These are phyloP conservation scores for Bombyx huttoni DNA, from an alignment of 2,888 invertebrate species.

Conservation along the genomic window DNA sequence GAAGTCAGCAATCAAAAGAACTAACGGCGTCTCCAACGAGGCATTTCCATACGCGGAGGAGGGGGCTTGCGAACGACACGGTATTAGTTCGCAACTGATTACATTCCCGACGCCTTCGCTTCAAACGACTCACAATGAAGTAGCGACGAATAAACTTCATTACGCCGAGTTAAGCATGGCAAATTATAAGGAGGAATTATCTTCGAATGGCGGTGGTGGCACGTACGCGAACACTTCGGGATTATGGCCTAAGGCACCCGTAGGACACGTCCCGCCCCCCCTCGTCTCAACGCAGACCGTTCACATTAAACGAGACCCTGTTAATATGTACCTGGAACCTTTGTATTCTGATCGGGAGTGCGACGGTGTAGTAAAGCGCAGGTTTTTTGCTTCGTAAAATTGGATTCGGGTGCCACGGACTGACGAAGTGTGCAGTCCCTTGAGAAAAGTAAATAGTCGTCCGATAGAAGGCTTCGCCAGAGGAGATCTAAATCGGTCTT, in stretches of 20 bases:
- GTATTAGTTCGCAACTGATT: slow-evolving; percentile 71
- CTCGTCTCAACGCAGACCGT: slow-evolving; percentile 19
- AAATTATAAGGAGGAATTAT: slow-evolving; percentile 71
- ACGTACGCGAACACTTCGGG: slow-evolving; percentile 50
- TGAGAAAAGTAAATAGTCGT: slow-evolving; percentile 62
- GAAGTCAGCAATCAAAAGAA: slow-evolving; percentile 67
- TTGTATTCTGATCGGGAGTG: slow-evolving; percentile 22
- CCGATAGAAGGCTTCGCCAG: slow-evolving; percentile 45
- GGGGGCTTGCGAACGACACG: slow-evolving; percentile 55
- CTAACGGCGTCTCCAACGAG: slow-evolving; percentile 60
- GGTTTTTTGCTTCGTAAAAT: slow-evolving; percentile 40
- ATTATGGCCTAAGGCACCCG: slow-evolving; percentile 48
- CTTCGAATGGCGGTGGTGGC: slow-evolving; percentile 49
- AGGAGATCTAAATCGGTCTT: slow-evolving; percentile 63
- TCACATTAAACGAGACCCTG: slow-evolving; percentile 28
- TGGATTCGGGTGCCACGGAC: slow-evolving; percentile 36
- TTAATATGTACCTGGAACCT: slow-evolving; percentile 31
- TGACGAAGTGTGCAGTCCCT: slow-evolving; percentile 43
- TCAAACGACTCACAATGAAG: slow-evolving; percentile 65
- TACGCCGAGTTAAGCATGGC: slow-evolving; percentile 65
- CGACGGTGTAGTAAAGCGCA: slow-evolving; percentile 18
- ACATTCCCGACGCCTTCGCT: slow-evolving; percentile 58
- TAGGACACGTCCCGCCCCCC: slow-evolving; percentile 30
- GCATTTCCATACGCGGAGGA: slow-evolving; percentile 66
- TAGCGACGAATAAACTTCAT: slow-evolving; percentile 70